Evolutionary conservation across 2,888 invertebrate species (phyloP).

Genomic region (Mimachlamys varia): DNA sequence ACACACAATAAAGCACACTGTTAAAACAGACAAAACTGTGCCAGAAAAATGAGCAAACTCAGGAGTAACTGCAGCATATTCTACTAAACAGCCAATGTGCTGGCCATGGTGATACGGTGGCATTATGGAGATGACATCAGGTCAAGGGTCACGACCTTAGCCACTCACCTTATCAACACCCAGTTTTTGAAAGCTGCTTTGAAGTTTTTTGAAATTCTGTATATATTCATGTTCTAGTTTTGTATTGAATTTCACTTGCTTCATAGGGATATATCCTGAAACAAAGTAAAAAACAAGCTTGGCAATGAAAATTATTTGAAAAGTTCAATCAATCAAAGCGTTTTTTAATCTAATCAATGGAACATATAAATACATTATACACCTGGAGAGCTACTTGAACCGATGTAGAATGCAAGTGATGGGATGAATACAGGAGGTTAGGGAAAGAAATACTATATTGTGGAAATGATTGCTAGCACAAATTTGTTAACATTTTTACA

Average conservation of each 20-base stretch:
- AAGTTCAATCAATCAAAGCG: not conserved
- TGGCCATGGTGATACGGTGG: constrained; percentile 34
- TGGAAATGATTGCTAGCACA: not conserved
- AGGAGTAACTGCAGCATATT: not conserved
- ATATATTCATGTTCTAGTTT: constrained; percentile 99
- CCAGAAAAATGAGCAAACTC: not conserved
- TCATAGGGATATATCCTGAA: constrained; percentile 85
- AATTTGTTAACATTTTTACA: not conserved
- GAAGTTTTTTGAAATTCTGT: constrained; percentile 99
- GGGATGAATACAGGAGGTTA: constrained; percentile 24
- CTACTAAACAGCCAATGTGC: not conserved
- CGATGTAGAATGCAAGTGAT: not conserved
- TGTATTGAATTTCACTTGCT: constrained; percentile 98
- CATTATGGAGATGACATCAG: constrained; percentile 13
- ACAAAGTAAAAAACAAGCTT: constrained; percentile 54
- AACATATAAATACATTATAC: not conserved
- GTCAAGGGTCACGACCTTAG: constrained; percentile 10
- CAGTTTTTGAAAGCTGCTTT: constrained; percentile 98
- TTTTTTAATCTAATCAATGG: not conserved
- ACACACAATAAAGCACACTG: not conserved
- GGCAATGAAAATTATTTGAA: not conserved
- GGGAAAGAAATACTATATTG: constrained; percentile 11
- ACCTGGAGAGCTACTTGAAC: not conserved
- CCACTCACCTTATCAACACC: constrained; percentile 96
- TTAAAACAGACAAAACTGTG: not conserved